These are phyloP conservation scores for Fissipunctia ypsillon DNA, from an alignment of 2,888 invertebrate genomes.

Conservation along the genomic window DNA sequence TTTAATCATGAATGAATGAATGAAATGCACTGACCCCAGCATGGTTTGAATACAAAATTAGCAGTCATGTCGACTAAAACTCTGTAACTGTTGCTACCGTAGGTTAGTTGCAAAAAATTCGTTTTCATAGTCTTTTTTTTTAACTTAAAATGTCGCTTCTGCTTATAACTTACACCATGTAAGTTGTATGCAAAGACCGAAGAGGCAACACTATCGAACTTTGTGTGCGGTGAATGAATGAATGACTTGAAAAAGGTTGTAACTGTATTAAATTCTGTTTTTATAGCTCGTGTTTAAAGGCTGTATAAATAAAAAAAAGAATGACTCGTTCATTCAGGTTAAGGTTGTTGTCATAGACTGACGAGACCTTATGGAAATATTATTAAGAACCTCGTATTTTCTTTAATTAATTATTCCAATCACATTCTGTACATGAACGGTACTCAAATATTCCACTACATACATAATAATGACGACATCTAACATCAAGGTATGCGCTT, in stretches of 20 bases:
- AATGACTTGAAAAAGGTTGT: constrained; percentile 62
- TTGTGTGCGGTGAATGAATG: constrained; percentile 70
- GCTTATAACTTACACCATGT: constrained; percentile 19
- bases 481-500: constrained; percentile 73
- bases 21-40: too few relatives aligned
- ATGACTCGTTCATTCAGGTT: constrained; percentile 20
- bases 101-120: background rate
- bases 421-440: constrained; percentile 42
- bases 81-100: background rate
- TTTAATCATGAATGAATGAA: too few relatives aligned
- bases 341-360: constrained; percentile 1
- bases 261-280: constrained; percentile 32
- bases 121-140: background rate
- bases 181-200: constrained; percentile 45
- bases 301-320: constrained; percentile 5
- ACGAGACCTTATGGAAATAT: constrained; percentile 15
- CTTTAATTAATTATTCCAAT: constrained; percentile 56
- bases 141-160: constrained; percentile 9
- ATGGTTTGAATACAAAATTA: background rate
- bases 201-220: constrained; percentile 56
- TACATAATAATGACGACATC: constrained; percentile 54
- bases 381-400: constrained; percentile 27
- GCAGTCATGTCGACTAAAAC: background rate
- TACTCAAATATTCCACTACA: constrained; percentile 46
- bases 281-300: constrained; percentile 1